Evolutionary conservation across 2,888 invertebrate genomes (phyloP).

Genomic region (Leptinotarsa juncta): DNA sequence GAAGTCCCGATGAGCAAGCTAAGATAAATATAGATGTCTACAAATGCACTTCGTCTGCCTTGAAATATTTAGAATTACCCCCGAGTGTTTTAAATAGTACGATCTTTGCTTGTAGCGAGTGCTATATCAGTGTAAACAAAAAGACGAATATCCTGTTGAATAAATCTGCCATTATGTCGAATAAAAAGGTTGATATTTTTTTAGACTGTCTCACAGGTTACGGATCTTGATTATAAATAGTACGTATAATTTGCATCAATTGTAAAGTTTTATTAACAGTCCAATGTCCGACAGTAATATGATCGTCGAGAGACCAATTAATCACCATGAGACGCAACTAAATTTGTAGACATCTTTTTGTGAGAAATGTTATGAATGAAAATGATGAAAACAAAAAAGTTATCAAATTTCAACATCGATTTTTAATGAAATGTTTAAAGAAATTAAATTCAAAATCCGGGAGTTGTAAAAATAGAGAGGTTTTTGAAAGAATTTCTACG

Average conservation of each 20-base stretch:
- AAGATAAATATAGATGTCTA: conserved; percentile 53
- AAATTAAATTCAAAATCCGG: no score
- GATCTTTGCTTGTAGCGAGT: conserved; percentile 26
- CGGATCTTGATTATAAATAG: conserved; percentile 1
- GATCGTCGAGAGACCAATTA: background rate
- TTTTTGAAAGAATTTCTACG: no score
- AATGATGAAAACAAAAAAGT: no score
- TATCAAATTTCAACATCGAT: no score
- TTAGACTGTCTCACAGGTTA: background rate
- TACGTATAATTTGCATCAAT: conserved; percentile 5
- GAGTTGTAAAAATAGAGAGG: no score
- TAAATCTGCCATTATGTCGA: background rate
- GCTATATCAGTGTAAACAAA: conserved; percentile 27
- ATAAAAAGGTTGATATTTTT: background rate
- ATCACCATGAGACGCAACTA: no score
- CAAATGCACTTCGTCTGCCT: conserved; percentile 52
- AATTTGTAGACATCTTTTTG: no score
- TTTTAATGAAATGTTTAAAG: no score
- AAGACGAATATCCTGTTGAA: conserved; percentile 22
- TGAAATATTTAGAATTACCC: conserved; percentile 54
- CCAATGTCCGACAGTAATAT: background rate
- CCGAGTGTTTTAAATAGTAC: conserved; percentile 53
- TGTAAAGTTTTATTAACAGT: conserved; percentile 1
- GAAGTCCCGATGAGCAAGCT: conserved; percentile 20
- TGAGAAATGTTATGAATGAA: no score